Evolutionary conservation across 2,888 invertebrate species (phyloP).

Genomic region (Eumacrocentrus americanus): DNA sequence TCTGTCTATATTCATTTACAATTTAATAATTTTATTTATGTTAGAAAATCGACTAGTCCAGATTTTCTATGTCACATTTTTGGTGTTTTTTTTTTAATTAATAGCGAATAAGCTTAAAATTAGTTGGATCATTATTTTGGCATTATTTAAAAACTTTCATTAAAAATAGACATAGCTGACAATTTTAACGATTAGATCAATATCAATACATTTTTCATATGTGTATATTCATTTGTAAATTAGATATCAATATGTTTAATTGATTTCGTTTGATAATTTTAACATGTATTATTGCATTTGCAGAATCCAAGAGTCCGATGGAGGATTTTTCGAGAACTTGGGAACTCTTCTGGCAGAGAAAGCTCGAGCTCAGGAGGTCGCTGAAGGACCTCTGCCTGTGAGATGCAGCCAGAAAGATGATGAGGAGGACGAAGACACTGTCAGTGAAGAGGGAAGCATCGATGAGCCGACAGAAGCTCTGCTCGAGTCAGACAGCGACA

Average conservation of each 20-base stretch:
- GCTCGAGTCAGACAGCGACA: constrained; percentile 72
- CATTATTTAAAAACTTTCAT: too few species aligned
- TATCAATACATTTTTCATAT: too few species aligned
- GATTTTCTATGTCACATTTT: too few species aligned
- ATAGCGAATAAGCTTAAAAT: too few species aligned
- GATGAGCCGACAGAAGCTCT: constrained; percentile 63
- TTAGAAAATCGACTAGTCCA: too few species aligned
- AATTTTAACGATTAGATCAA: too few species aligned
- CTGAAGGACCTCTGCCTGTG: constrained; percentile 48
- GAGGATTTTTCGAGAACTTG: constrained; percentile 84
- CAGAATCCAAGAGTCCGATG: constrained; percentile 82
- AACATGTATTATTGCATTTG: constrained; percentile 46
- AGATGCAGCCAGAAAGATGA: constrained; percentile 54
- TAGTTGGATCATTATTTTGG: too few species aligned
- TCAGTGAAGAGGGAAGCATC: constrained; percentile 42
- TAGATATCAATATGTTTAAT: not conserved
- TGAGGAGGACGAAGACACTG: constrained; percentile 59
- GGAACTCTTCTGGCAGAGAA: constrained; percentile 69
- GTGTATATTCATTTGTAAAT: too few species aligned
- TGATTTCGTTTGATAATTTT: not conserved
- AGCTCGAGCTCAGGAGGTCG: constrained; percentile 48
- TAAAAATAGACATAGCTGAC: too few species aligned
- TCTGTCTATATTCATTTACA: too few species aligned
- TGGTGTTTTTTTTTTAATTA: too few species aligned
- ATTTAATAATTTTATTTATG: too few species aligned